Percentiles rank a stretch among this genome's conserved stretches.
Conservation (phyloP, 2,888 invertebrate genomes). For the Drosophila multiciliata region DNA sequence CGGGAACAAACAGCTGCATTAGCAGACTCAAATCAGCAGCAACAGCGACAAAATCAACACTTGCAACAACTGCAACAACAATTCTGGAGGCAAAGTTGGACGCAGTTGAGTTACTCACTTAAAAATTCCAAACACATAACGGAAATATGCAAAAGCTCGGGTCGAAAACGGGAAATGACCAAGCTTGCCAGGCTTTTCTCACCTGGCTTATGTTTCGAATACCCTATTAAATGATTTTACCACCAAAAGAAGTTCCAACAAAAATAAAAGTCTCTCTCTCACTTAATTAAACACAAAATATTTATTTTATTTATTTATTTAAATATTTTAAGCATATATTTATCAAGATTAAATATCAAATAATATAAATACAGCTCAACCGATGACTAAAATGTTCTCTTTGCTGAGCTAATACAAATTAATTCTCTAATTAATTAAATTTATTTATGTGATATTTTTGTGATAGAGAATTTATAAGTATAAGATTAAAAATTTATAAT, state of each 20-base stretch:
- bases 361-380: background rate
- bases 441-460: too few relatives aligned
- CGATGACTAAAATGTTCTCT: too few relatives aligned
- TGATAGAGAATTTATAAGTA: too few relatives aligned
- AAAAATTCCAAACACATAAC: slow-evolving; percentile 82
- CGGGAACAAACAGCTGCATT: slow-evolving; percentile 81
- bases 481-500: background rate
- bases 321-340: background rate
- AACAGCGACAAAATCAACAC: slow-evolving; percentile 26
- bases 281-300: background rate
- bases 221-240: background rate
- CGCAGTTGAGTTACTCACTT: slow-evolving; percentile 75
- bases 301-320: background rate
- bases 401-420: too few relatives aligned
- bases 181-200: slow-evolving; percentile 60
- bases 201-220: slow-evolving; percentile 3
- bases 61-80: slow-evolving; percentile 33
- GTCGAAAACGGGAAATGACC: slow-evolving; percentile 79
- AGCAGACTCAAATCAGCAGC: slow-evolving; percentile 63
- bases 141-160: slow-evolving; percentile 81
- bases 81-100: slow-evolving; percentile 40
- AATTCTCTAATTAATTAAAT: too few relatives aligned
- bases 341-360: background rate
- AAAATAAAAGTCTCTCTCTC: background rate
- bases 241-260: background rate